phyloP scores from a whole-genome alignment of 2,113 vertebrate genomes.

The Silurus glanis region DNA sequence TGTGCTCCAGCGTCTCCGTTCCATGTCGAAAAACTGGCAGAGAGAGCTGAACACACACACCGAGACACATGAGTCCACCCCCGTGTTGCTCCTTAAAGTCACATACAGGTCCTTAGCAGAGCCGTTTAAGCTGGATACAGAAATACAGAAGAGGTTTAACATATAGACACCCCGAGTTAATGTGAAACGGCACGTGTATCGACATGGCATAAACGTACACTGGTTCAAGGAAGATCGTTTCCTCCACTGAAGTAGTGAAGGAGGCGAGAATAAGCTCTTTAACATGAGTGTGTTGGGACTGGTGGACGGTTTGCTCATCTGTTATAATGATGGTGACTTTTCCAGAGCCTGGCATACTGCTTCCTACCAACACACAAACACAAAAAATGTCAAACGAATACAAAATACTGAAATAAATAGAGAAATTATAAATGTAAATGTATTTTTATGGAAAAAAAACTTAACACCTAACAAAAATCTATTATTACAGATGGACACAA shows the following conservation, averaged over 20 bases:
- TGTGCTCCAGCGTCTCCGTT: slow-evolving; percentile 70
- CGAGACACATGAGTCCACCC: slow-evolving; percentile 47
- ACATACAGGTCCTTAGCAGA: slow-evolving; percentile 61
- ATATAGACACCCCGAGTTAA: neutral
- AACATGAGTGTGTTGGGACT: slow-evolving; percentile 51
- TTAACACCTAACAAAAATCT: too few relatives aligned
- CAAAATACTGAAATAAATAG: neutral
- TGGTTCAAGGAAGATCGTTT: slow-evolving; percentile 73
- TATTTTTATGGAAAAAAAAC: neutral
- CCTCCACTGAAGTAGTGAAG: slow-evolving; percentile 52
- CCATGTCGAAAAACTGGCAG: slow-evolving; percentile 73
- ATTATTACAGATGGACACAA: too few relatives aligned
- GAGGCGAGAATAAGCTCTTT: slow-evolving; percentile 60
- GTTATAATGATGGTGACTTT: slow-evolving; percentile 60
- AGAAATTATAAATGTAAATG: neutral
- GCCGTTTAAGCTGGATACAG: slow-evolving; percentile 58
- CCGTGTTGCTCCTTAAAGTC: slow-evolving; percentile 63
- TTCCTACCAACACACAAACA: slow-evolving; percentile 49
- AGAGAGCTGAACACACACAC: slow-evolving; percentile 75
- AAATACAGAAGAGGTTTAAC: neutral
- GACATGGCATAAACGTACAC: slow-evolving; percentile 62
- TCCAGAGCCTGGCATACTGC: slow-evolving; percentile 51
- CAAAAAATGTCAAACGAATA: neutral
- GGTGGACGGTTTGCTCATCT: slow-evolving; percentile 42
- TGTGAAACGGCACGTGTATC: too few relatives aligned